These are phyloP conservation scores for Sipha maydis DNA, from an alignment of 2,888 invertebrate species.

Conservation along the genomic window DNA sequence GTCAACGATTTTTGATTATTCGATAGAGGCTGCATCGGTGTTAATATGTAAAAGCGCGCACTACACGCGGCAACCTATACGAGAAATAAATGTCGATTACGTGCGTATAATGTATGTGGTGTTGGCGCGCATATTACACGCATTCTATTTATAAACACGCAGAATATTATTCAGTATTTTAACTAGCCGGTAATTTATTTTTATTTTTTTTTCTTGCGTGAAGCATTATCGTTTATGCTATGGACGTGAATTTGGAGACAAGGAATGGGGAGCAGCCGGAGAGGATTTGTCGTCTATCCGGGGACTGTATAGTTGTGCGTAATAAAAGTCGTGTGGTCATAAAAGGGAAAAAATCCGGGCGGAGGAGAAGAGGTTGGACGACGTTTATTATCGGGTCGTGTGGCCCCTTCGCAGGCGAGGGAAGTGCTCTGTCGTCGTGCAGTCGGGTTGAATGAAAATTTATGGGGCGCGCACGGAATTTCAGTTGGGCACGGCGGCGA, in stretches of 20 bases:
- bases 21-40: background rate
- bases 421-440: slow-evolving; percentile 56
- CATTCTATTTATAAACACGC: background rate
- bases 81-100: background rate
- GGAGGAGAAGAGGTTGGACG: slow-evolving; percentile 34
- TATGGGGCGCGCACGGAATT: slow-evolving; percentile 59
- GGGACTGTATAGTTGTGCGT: background rate
- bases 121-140: background rate
- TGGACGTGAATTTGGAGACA: background rate
- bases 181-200: too few relatives aligned
- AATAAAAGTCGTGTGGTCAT: slow-evolving; percentile 56
- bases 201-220: background rate
- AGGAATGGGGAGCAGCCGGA: background rate
- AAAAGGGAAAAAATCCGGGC: slow-evolving; percentile 38
- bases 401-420: slow-evolving; percentile 4
- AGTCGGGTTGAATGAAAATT: slow-evolving; percentile 61
- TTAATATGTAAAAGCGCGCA: background rate
- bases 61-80: too few relatives aligned
- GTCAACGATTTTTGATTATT: background rate
- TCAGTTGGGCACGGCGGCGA: slow-evolving; percentile 13
- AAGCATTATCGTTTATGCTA: background rate
- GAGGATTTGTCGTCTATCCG: slow-evolving; percentile 1
- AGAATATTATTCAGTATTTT: too few relatives aligned
- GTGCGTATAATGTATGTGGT: background rate
- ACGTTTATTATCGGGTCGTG: slow-evolving; percentile 59